Conservation (phyloP, 2,113 vertebrate genomes). For the Lophotis ruficrista region DNA sequence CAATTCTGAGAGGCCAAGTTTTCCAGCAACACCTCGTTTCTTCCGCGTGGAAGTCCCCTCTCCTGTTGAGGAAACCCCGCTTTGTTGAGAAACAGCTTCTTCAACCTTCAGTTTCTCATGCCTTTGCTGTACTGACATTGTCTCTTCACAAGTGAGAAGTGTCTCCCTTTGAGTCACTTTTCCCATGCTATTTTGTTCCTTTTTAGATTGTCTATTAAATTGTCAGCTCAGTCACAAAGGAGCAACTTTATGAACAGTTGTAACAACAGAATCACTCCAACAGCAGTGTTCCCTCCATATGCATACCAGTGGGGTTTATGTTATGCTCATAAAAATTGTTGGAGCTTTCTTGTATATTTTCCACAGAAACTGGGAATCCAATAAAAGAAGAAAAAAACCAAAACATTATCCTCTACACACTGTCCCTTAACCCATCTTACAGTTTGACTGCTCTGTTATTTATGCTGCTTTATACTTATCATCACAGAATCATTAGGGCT, state of each 20-base stretch:
- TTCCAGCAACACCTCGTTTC: neutral
- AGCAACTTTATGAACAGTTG: neutral
- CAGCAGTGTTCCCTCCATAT: neutral
- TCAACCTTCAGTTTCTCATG: neutral
- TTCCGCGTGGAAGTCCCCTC: neutral
- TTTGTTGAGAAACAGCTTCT: neutral
- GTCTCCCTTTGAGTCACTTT: neutral
- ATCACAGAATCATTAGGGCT: neutral
- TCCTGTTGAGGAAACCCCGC: neutral
- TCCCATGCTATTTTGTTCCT: neutral
- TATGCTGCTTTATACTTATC: neutral
- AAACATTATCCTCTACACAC: neutral
- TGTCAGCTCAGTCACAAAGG: neutral
- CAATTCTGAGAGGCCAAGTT: neutral
- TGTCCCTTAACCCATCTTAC: neutral
- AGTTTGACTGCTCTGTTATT: neutral
- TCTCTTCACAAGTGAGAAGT: neutral
- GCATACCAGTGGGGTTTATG: neutral
- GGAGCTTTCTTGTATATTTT: neutral
- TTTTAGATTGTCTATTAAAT: neutral
- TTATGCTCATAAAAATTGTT: neutral
- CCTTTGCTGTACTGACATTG: neutral
- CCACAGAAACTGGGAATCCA: neutral
- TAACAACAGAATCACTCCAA: neutral
- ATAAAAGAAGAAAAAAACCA: neutral